A percentile compares a stretch with the other conserved stretches of the same genome.
Conservation (phyloP, 2,888 invertebrate genomes). For the Lepidochrysops patricia region DNA sequence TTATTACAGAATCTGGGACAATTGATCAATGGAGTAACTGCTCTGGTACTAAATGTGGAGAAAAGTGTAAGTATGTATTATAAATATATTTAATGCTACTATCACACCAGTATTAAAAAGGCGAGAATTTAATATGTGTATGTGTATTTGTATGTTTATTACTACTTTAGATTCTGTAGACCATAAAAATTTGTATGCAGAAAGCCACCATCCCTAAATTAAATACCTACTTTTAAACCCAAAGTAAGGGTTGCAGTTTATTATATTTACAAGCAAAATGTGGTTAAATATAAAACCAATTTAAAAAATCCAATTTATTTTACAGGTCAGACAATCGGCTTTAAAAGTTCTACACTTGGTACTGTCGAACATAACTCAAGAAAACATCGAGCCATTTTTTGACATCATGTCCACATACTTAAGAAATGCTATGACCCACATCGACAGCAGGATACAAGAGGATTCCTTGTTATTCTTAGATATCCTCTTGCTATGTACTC, state of each 20-base stretch:
- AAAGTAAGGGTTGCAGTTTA: background rate
- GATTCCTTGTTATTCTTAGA: conserved; percentile 88
- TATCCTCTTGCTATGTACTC: conserved; percentile 79
- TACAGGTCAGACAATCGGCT: conserved; percentile 70
- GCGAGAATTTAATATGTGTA: too few species aligned
- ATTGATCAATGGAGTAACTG: conserved; percentile 80
- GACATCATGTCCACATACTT: conserved; percentile 85
- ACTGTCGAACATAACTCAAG: conserved; percentile 47
- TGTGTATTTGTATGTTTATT: too few species aligned
- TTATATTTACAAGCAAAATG: too few species aligned
- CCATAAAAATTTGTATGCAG: too few species aligned
- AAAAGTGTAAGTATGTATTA: conserved; percentile 57
- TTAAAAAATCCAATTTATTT: background rate
- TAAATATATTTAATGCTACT: too few species aligned
- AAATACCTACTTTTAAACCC: too few species aligned
- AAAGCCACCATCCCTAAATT: too few species aligned
- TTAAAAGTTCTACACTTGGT: conserved; percentile 72
- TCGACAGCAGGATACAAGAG: conserved; percentile 85
- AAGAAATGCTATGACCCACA: conserved; percentile 92
- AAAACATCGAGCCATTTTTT: conserved; percentile 82
- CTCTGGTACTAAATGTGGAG: conserved; percentile 83
- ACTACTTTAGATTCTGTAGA: too few species aligned
- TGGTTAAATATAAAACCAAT: background rate
- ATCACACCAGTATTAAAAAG: background rate
- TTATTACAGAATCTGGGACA: conserved; percentile 77